A percentile compares a stretch with the other conserved stretches of the same genome.
phyloP scores from a whole-genome alignment of 2,797 vertebrate genomes.

The Sphaeramia orbicularis region DNA sequence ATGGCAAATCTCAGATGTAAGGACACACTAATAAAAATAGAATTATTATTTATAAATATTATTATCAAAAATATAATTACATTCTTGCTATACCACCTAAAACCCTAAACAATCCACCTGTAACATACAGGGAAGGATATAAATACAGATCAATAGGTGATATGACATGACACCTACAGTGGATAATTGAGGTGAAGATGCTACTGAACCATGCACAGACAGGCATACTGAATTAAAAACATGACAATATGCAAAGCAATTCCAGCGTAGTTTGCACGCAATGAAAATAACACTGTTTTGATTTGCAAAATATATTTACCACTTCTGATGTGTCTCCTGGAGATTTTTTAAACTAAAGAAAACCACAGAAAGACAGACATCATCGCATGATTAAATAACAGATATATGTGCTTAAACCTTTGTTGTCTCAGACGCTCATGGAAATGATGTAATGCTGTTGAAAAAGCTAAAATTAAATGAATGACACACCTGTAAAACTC shows the following conservation, averaged over 20 bases:
- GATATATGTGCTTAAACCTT: not conserved
- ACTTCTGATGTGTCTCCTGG: not conserved
- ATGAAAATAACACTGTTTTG: conserved; percentile 42
- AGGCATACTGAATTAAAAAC: conserved; percentile 17
- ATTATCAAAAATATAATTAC: too few species aligned
- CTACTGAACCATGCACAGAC: not conserved
- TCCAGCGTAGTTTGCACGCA: conserved; percentile 1
- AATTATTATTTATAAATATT: too few species aligned
- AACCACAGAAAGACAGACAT: conserved; percentile 3
- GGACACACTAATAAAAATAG: too few species aligned
- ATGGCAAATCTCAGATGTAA: too few species aligned
- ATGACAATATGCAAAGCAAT: conserved; percentile 45
- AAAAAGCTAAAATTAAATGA: conserved; percentile 8
- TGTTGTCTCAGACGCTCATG: too few species aligned
- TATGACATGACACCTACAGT: not conserved
- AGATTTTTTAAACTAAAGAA: not conserved
- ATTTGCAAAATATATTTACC: conserved; percentile 49
- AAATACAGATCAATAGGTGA: not conserved
- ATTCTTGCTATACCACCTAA: too few species aligned
- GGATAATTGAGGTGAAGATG: not conserved
- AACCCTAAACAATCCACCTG: too few species aligned
- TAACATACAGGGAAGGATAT: too few species aligned
- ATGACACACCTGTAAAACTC: conserved; percentile 2
- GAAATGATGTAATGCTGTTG: not conserved
- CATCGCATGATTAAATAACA: not conserved